Conservation (phyloP, 1,140 invertebrate species). For the Notospermus geniculatus region DNA sequence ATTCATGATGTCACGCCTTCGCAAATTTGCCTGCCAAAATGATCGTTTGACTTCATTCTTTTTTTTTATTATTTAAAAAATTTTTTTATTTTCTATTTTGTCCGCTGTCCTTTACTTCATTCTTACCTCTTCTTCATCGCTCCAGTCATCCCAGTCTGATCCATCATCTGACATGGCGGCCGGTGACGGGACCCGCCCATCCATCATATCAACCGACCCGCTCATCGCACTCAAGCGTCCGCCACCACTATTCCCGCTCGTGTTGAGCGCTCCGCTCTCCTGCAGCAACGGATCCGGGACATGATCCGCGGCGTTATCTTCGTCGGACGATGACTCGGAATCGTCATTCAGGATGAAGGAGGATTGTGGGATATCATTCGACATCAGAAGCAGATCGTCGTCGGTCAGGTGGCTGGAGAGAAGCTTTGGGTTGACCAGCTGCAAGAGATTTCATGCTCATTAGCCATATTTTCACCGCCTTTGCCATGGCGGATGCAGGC, state of each 20-base stretch:
- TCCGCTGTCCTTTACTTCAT: background rate
- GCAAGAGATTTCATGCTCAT: background rate
- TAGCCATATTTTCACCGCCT: background rate
- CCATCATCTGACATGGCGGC: conserved; percentile 14
- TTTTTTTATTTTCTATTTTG: too few species aligned
- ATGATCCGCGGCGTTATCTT: background rate
- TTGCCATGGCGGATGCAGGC: background rate
- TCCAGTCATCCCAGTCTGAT: conserved; percentile 45
- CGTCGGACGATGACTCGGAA: conserved; percentile 13
- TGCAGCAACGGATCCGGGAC: conserved; percentile 20
- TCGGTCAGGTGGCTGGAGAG: conserved; percentile 5
- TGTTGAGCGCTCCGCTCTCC: conserved; percentile 35
- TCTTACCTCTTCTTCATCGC: conserved; percentile 39
- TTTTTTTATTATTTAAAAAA: too few species aligned
- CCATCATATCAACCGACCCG: background rate
- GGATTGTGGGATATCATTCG: conserved; percentile 36
- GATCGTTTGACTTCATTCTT: too few species aligned
- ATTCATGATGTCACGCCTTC: too few species aligned
- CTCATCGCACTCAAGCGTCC: conserved; percentile 30
- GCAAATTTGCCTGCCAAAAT: too few species aligned
- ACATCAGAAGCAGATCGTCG: conserved; percentile 31
- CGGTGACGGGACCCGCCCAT: conserved; percentile 4
- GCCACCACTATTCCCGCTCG: conserved; percentile 36
- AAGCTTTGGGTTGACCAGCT: background rate
- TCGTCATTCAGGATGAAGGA: conserved; percentile 21